phyloP scores from a whole-genome alignment of 2,888 invertebrate species.

The Aethes cnicana region DNA sequence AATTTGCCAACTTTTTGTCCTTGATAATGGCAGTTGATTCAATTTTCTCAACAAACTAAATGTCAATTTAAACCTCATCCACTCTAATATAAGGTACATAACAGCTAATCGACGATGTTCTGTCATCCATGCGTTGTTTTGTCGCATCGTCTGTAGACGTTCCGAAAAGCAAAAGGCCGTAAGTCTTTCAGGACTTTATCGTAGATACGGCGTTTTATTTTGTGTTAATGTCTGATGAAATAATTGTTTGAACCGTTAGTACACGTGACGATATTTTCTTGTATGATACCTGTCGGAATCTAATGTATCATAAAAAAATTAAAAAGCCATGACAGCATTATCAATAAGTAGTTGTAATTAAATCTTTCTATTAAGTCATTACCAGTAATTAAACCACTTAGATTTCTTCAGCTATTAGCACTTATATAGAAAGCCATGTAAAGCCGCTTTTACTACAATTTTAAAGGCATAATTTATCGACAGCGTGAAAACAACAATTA shows the following conservation, averaged over 20 bases:
- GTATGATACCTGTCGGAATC: too few relatives aligned
- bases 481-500: slow-evolving; percentile 30
- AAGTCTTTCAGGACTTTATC: neutral
- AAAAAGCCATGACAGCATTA: too few relatives aligned
- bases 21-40: slow-evolving; percentile 66
- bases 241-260: too few relatives aligned
- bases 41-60: slow-evolving; percentile 51
- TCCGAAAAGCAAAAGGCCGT: slow-evolving; percentile 1
- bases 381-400: too few relatives aligned
- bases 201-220: too few relatives aligned
- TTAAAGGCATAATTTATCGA: slow-evolving; percentile 20
- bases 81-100: neutral
- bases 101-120: neutral
- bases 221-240: too few relatives aligned
- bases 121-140: slow-evolving; percentile 1
- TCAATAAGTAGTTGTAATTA: too few relatives aligned
- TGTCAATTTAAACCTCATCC: neutral
- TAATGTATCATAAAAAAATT: too few relatives aligned
- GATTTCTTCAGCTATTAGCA: too few relatives aligned
- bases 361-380: too few relatives aligned
- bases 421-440: too few relatives aligned
- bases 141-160: neutral
- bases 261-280: too few relatives aligned
- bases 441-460: slow-evolving; percentile 10
- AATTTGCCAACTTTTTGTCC: slow-evolving; percentile 75